Evolutionary conservation across 1,140 invertebrate genomes (phyloP), one percentile per base, ranked within the genome.

Genomic region (Hypothenemus hampei): DNA sequence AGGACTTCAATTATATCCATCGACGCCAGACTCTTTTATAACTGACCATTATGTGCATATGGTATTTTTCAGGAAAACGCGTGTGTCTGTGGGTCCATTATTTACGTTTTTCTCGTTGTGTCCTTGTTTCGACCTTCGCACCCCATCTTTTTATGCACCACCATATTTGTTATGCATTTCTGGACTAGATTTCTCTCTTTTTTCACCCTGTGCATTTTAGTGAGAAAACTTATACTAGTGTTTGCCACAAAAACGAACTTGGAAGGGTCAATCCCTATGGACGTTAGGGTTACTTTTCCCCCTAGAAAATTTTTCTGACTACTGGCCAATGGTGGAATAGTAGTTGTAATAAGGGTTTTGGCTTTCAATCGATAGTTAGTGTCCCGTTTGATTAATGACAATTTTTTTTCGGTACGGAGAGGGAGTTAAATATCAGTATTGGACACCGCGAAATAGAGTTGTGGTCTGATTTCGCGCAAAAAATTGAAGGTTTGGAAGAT

Each of bases 231-330:
- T 49, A 43, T 26, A 19, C 2, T 36, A 26, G 31, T 29, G 15
- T 33, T 39, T 26, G 48, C 19, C 13, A 47, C 48, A 52, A 43
- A 37, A 46, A 57, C 55, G 35, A 57, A 31, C 45, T 41, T 23
- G 58, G 61, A 61, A 63, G 61, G 61, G 61, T 63, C 61, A 63
- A 51, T 63, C 61, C 61, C 61, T 40, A 48, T 61, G 56, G 55
- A 57, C 58, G 21, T 63, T n/a, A 47, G 59, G 59, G 61, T 56
- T 40, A 33, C 15, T 29, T 60, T n/a, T 39, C 56, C 58, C 61
- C 58, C 46, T 57, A 44, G 45, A 48, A 51, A 44, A n/a, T n/a
- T n/a, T 52, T 46, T 31, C 40, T 16, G 33, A 36, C n/a, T 18
- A 50, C 48, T 33, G 59, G 35, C 61, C 61, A 63, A 63, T 63